phyloP scores from a whole-genome alignment of 2,888 invertebrate species.

The Poecilobothrus nobilitatus region DNA sequence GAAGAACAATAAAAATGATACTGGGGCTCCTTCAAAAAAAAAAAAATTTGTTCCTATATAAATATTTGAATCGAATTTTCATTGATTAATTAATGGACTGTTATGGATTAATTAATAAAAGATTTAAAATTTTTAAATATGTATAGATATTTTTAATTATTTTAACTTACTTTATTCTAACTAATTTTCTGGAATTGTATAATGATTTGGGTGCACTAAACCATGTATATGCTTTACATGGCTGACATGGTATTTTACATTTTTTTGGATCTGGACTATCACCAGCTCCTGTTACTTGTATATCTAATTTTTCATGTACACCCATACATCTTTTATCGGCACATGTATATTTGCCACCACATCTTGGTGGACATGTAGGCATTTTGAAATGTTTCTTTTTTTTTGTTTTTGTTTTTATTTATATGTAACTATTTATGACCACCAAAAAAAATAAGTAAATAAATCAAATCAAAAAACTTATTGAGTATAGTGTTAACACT shows the following conservation, averaged over 20 bases:
- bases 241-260: conserved; percentile 28
- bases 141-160: too few relatives aligned
- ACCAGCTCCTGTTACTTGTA: conserved; percentile 10
- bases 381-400: conserved; percentile 17
- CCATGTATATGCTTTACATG: conserved; percentile 43
- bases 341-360: conserved; percentile 18
- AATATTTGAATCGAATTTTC: too few relatives aligned
- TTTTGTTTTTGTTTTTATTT: not conserved
- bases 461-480: too few relatives aligned
- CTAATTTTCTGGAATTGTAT: conserved; percentile 29
- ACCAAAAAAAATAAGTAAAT: not conserved
- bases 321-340: conserved; percentile 16
- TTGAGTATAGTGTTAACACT: too few relatives aligned
- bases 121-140: too few relatives aligned
- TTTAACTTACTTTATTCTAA: conserved; percentile 17
- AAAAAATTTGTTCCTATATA: too few relatives aligned
- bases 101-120: too few relatives aligned
- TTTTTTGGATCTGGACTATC: conserved; percentile 24
- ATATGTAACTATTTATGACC: not conserved
- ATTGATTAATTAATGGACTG: too few relatives aligned
- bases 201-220: conserved; percentile 41
- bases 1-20: too few relatives aligned
- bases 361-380: conserved; percentile 25
- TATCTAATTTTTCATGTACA: conserved; percentile 13
- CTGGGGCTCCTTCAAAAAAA: too few relatives aligned